Evolutionary conservation across 2,888 invertebrate genomes (phyloP).

Genomic region (Leucophora obtusa): DNA sequence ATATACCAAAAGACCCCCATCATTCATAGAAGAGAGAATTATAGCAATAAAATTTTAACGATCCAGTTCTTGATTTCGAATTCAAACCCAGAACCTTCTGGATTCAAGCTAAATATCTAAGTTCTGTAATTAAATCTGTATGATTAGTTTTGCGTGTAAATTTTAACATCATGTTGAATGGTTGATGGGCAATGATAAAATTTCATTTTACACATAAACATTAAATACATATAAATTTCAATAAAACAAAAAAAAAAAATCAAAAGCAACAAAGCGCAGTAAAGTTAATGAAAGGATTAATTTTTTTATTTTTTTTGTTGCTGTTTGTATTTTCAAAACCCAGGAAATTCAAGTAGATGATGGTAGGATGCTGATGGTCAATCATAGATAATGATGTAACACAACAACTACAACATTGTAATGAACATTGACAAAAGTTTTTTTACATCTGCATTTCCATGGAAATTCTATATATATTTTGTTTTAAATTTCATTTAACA

Average conservation of each 20-base stretch:
- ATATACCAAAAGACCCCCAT: too few species aligned
- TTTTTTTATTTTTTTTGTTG: not conserved
- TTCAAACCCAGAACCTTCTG: too few species aligned
- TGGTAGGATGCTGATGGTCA: constrained; percentile 59
- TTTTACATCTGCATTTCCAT: not conserved
- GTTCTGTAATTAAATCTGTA: not conserved
- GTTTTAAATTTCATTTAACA: constrained; percentile 12
- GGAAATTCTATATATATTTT: not conserved
- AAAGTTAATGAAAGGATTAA: constrained; percentile 45
- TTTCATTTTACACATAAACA: not conserved
- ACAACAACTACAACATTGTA: constrained; percentile 61
- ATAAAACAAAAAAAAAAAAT: constrained; percentile 28
- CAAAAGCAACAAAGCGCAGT: constrained; percentile 33
- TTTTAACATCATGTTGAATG: constrained; percentile 21
- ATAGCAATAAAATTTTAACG: too few species aligned
- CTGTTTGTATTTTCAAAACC: constrained; percentile 15
- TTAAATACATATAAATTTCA: not conserved
- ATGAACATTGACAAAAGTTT: constrained; percentile 68
- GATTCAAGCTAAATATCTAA: too few species aligned
- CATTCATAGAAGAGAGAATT: too few species aligned
- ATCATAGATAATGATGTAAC: constrained; percentile 65
- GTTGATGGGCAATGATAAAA: constrained; percentile 8
- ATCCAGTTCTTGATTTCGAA: too few species aligned
- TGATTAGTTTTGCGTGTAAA: constrained; percentile 2
- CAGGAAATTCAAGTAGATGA: constrained; percentile 52